Evolutionary conservation across 2,797 vertebrate genomes (phyloP).

Genomic region (Oryzias dopingdopingensis): DNA sequence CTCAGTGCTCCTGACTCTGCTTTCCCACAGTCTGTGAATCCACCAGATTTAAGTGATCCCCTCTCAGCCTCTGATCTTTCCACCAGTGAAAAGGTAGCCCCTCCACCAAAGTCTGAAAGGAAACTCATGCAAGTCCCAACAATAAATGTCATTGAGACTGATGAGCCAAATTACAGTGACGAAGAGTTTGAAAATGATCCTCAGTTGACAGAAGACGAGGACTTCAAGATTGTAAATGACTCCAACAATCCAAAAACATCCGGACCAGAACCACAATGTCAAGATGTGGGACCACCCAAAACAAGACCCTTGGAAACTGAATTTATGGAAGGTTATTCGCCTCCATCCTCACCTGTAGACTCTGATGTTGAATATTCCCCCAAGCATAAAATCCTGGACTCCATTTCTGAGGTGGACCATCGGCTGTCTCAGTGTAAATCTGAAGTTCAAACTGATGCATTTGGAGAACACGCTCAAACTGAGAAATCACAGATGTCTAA

Average conservation of each 20-base stretch:
- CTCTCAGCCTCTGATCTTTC: constrained; percentile 3
- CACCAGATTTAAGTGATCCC: constrained; percentile 28
- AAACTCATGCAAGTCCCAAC: constrained; percentile 77
- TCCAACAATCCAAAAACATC: constrained; percentile 17
- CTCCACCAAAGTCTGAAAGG: constrained; percentile 55
- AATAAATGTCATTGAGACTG: constrained; percentile 82
- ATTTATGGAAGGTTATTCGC: constrained; percentile 65
- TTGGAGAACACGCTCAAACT: constrained; percentile 15
- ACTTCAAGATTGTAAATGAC: constrained; percentile 59
- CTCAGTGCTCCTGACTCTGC: constrained; percentile 16
- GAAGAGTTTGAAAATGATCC: constrained; percentile 67
- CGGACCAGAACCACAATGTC: constrained; percentile 29
- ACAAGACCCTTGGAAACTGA: constrained; percentile 58
- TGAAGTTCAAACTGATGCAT: constrained; percentile 24
- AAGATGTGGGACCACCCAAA: constrained; percentile 35
- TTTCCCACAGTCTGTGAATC: constrained; percentile 19
- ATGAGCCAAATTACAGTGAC: constrained; percentile 80
- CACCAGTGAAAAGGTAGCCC: constrained; percentile 33
- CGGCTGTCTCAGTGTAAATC: constrained; percentile 18
- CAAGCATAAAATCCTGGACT: constrained; percentile 44
- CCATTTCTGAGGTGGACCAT: constrained; percentile 25
- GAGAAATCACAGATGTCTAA: constrained; percentile 31
- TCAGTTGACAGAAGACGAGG: constrained; percentile 61
- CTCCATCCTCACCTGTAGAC: constrained; percentile 65
- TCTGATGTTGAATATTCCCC: constrained; percentile 67